Percentiles rank a stretch among this genome's conserved stretches.
These are phyloP conservation scores for Bradypodion pumilum DNA, from an alignment of 2,797 vertebrate species.

Conservation along the genomic window DNA sequence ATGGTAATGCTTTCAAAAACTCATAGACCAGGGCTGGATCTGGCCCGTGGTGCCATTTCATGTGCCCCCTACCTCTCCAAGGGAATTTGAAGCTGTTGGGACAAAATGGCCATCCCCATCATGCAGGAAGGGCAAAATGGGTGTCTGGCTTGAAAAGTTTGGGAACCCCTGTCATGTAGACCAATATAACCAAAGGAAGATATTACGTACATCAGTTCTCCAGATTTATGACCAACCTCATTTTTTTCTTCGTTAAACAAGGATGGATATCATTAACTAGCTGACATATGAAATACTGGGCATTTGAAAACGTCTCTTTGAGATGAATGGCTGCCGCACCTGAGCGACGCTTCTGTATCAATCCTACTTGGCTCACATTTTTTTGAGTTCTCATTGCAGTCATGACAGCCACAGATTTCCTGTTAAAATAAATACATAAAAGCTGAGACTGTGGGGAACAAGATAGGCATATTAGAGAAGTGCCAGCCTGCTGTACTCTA, in stretches of 20 bases:
- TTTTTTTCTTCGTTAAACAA: conserved; percentile 25
- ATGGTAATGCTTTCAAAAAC: background rate
- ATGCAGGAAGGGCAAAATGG: too few species aligned
- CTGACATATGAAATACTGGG: conserved; percentile 40
- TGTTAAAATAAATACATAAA: conserved; percentile 12
- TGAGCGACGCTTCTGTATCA: conserved; percentile 22
- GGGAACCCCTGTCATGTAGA: too few species aligned
- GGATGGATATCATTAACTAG: conserved; percentile 39
- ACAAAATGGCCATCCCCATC: too few species aligned
- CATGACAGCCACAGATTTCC: conserved; percentile 28
- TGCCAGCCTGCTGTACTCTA: background rate
- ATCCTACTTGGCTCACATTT: conserved; percentile 29
- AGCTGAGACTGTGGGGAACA: background rate
- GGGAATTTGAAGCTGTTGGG: too few species aligned
- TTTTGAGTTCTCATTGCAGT: conserved; percentile 21
- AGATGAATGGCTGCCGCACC: conserved; percentile 37
- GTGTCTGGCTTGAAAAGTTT: too few species aligned
- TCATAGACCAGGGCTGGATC: too few species aligned
- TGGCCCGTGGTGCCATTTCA: too few species aligned
- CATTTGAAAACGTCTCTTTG: conserved; percentile 19
- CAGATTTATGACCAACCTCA: conserved; percentile 24
- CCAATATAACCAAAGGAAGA: conserved; percentile 20
- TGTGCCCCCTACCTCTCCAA: too few species aligned
- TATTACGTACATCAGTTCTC: conserved; percentile 1
- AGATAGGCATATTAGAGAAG: conserved; percentile 12